A percentile compares a stretch with the other conserved stretches of the same genome.
Conservation (phyloP, 1,140 invertebrate species). For the Lepidurus couesii region DNA sequence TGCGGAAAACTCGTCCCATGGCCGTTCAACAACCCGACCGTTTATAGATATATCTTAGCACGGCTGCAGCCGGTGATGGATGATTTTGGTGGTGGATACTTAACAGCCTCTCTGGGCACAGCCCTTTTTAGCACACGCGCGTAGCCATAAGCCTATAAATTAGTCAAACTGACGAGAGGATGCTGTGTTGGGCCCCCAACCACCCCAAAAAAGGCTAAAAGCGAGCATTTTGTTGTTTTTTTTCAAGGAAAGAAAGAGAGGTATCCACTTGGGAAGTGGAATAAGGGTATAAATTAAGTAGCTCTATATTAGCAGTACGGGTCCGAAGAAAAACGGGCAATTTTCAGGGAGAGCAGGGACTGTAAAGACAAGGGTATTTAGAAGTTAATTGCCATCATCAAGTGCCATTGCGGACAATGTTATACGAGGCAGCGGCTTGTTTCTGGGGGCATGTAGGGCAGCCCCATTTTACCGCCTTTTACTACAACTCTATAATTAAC, state of each 20-base stretch:
- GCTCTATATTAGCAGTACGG: background rate
- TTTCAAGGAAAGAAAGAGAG: background rate
- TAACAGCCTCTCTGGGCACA: slow-evolving; percentile 1
- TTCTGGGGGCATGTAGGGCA: slow-evolving; percentile 20
- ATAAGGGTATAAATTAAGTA: background rate
- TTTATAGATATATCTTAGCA: slow-evolving; percentile 12
- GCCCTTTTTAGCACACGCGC: background rate
- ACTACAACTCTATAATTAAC: slow-evolving; percentile 22
- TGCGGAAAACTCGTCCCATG: background rate
- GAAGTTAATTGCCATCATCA: slow-evolving; percentile 19
- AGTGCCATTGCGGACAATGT: slow-evolving; percentile 18
- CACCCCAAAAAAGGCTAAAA: slow-evolving; percentile 11
- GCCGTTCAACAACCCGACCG: slow-evolving; percentile 1
- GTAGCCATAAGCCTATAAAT: background rate
- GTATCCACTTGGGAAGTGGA: background rate
- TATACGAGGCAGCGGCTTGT: slow-evolving; percentile 20
- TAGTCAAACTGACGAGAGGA: slow-evolving; percentile 8
- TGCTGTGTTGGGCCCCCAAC: background rate
- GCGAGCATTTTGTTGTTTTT: background rate
- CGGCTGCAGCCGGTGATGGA: background rate
- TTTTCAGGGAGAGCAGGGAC: slow-evolving; percentile 7
- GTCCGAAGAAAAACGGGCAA: background rate
- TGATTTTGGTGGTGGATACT: background rate
- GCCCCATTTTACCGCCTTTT: slow-evolving; percentile 18
- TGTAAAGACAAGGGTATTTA: slow-evolving; percentile 22